Base-by-base conservation (phyloP, 2,797 vertebrate species). In the Phataginus tetradactyla region DNA sequence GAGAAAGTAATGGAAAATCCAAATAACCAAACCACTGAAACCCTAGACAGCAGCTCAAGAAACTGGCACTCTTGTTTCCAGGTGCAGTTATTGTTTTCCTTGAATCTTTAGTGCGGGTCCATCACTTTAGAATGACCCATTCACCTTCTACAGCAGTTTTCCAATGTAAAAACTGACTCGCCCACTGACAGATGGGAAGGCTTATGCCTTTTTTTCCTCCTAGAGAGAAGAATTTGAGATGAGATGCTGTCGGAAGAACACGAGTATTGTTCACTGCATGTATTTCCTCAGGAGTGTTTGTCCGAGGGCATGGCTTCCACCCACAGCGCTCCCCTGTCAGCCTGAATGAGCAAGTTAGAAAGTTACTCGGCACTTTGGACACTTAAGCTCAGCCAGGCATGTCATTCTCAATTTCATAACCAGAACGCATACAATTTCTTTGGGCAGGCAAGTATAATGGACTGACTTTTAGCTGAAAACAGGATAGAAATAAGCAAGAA, bases 21-120 rank as follows among this genome's bases (percentile, higher is more conserved):
- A 74, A 86, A 80, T 68, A 68, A 55, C 10, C 77, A 90, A 86
- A 91, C 27, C 61, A 57, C 51, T 93, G 69, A 96, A 96, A 53
- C 13, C 29, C 32, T 72, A 71, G 27, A 86, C 68, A 34, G 25
- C 15, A 86, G 32, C 79, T 59, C 81, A 94, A 94, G n/a, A 51
- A 96, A 90, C 74, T 29, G 74, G 69, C 69, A 94, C 25, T 79
- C 39, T 90, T 94, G 83, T 84, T 97, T 98, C 80, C 39, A 89
- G 42, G 72, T 69, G 55, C 5, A 42, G 45, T 63, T 84, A n/a
- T 21, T 63, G 37, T 66, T 80, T 80, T 96, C 87, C 39, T 85
- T 69, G 37, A 89, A 29, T 55, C n/a, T 95, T 97, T 91, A 81
- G 39, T 69, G 49, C 74, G 61, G 79, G 45, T 74, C 64, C 29